Base-by-base conservation (phyloP, 2,113 vertebrate genomes). In the Brienomyrus brachyistius region DNA sequence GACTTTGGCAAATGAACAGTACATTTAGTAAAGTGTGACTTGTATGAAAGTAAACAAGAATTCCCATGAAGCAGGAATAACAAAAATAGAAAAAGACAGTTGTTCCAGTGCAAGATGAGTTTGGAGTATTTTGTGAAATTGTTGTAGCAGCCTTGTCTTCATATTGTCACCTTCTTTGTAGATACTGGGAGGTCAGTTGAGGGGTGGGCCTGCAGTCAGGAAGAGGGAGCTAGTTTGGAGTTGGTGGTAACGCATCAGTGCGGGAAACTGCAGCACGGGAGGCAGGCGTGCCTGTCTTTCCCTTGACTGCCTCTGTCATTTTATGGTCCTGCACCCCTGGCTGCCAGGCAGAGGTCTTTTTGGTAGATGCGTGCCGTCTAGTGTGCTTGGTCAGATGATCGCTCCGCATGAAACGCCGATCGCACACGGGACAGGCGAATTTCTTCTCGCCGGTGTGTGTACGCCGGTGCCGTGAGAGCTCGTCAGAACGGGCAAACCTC, bases 371-470 rank as follows among this genome's bases (percentile, higher is more conserved):
- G 92, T 99, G 98, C 13, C 98, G 96, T 0, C 98, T 97, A 7
- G 98, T 95, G 4, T 99, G 98, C 93, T 99, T 99, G 0, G 98
- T 99, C 94, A 99, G 88, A 96, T 99, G 98, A 87, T 99, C 98
- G 0, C 98, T 99, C 94, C 98, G 96, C 98, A 99, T 99, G 94
- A 99, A 99, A 82, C 98, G 98, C 0, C 98, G 97, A 10, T 97
- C 98, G 0, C 98, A 99, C 91, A 97, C 97, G 0, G 94, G 96
- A 86, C 98, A 99, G 0, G 93, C 97, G 0, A 99, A 99, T 92
- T 98, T 98, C 95, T 99, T 99, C 93, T 99, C 98, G 0, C 98
- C 98, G 0, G 98, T 99, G 95, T 99, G 98, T 0, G 98, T 99
- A 1, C 98, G 93, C 2, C 98, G 98, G 91, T 99, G 98, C 21